phyloP scores from a whole-genome alignment of 2,113 vertebrate genomes.

The Lepidothrix coronata region DNA sequence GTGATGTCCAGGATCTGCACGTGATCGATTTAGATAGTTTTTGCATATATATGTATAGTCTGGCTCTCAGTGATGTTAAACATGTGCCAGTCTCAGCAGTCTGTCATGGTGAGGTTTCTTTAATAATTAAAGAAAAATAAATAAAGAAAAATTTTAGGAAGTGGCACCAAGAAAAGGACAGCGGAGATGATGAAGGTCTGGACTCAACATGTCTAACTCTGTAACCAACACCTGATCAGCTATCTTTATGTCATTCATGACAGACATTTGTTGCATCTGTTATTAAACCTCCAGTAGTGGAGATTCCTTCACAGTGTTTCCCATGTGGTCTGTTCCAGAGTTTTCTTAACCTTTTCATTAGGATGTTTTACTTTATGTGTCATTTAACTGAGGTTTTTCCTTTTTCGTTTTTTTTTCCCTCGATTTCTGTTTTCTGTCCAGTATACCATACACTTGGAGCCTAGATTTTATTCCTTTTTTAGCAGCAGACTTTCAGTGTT shows the following conservation, averaged over 20 bases:
- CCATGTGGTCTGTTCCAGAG: not conserved
- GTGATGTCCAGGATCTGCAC: not conserved
- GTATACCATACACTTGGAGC: not conserved
- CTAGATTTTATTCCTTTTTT: not conserved
- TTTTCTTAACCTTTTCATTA: not conserved
- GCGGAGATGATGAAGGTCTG: not conserved
- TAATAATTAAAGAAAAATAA: not conserved
- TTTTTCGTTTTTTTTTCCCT: fast-evolving
- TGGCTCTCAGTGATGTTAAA: not conserved
- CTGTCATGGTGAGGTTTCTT: not conserved
- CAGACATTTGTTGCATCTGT: not conserved
- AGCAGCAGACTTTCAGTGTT: not conserved
- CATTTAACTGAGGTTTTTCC: not conserved
- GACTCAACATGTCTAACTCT: not conserved
- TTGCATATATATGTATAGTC: not conserved
- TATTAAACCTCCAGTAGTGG: not conserved
- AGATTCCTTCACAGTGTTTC: not conserved
- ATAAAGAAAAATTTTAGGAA: not conserved
- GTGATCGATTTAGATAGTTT: not conserved
- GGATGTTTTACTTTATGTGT: not conserved
- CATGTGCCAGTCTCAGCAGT: not conserved
- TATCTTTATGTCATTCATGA: not conserved
- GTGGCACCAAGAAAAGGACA: not conserved
- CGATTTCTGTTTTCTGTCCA: not conserved
- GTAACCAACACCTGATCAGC: not conserved